Base-by-base conservation (phyloP, 1,140 invertebrate species). In the Berghia stephanieae region DNA sequence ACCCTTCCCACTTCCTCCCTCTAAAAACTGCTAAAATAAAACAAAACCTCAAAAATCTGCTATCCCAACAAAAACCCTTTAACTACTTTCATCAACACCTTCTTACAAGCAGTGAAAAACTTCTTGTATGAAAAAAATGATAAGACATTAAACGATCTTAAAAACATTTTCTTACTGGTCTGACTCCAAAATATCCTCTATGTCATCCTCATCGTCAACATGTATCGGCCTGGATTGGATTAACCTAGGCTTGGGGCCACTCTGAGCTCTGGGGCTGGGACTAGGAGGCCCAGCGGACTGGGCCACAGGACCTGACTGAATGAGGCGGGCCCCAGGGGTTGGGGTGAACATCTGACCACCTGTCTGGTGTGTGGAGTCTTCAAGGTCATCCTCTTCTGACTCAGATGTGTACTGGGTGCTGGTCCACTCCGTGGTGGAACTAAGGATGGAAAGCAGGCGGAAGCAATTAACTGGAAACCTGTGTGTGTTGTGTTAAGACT, bases 341-440 rank as follows among this genome's bases (percentile, higher is more conserved):
- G 76, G 60, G 1, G 43, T 27, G 27, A 73, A 69, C 2, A 67
- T 66, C 21, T 72, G 42, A n/a, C 66, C 43, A 10, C 69, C 74
- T 2, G 77, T 72, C n/a, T n/a, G n/a, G n/a, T n/a, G n/a, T n/a
- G n/a, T n/a, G 21, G 79, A 78, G 13, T 82, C 79, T 5, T 79
- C 74, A 36, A 82, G 79, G 1, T 83, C 78, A 49, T 79, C 80
- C 0, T 68, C 79, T 3, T 83, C 80, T 0, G 86, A 84, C 31
- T 83, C 84, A 1, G 81, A 83, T 40, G 83, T 83, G 84, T 83
- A 87, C 77, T 85, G 81, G 36, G 86, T 87, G 68, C 84, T 87
- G 3, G 86, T 86, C 80, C 83, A 87, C n/a, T 87, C 86, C 34
- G 82, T 80, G 70, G 84, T 87, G 13, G 86, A 86, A 16, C 83